phyloP scores from a whole-genome alignment of 2,113 vertebrate genomes.

The Cheilinus undulatus region DNA sequence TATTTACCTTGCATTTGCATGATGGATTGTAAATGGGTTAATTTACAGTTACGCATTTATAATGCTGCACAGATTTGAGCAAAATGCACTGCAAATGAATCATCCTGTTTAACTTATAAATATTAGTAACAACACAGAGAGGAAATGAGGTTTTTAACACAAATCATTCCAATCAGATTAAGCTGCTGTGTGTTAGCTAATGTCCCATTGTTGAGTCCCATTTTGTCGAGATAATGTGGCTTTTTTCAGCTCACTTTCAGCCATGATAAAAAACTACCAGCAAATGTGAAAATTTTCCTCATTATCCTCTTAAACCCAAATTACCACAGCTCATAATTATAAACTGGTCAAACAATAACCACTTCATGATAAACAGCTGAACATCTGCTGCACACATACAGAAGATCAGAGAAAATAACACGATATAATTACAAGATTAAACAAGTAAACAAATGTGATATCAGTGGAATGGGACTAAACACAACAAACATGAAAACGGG shows the following conservation, averaged over 20 bases:
- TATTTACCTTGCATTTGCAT: conserved; percentile 23
- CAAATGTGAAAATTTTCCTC: conserved; percentile 42
- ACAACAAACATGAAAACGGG: not conserved
- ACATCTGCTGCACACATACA: conserved; percentile 45
- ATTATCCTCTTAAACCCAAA: conserved; percentile 49
- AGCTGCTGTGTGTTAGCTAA: not conserved
- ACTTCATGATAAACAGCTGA: conserved; percentile 33
- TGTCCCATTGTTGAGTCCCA: conserved; percentile 27
- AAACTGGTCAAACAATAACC: conserved; percentile 55
- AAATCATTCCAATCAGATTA: conserved; percentile 10
- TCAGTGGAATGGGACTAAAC: conserved; percentile 10
- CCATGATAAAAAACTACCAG: conserved; percentile 27
- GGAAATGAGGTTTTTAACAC: conserved; percentile 4
- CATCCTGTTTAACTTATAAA: not conserved
- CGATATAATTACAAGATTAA: conserved; percentile 54
- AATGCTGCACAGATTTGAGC: conserved; percentile 9
- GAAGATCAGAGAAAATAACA: conserved; percentile 39
- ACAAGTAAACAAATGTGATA: conserved; percentile 18
- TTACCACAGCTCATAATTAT: conserved; percentile 39
- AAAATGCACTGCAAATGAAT: conserved; percentile 11
- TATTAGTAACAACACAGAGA: not conserved
- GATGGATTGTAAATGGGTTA: not conserved
- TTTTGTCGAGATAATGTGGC: conserved; percentile 33
- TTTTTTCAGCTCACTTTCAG: conserved; percentile 9
- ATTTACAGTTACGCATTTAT: conserved; percentile 21